Base-by-base conservation (phyloP, 1,140 invertebrate species). In the Colletes latitarsis region DNA sequence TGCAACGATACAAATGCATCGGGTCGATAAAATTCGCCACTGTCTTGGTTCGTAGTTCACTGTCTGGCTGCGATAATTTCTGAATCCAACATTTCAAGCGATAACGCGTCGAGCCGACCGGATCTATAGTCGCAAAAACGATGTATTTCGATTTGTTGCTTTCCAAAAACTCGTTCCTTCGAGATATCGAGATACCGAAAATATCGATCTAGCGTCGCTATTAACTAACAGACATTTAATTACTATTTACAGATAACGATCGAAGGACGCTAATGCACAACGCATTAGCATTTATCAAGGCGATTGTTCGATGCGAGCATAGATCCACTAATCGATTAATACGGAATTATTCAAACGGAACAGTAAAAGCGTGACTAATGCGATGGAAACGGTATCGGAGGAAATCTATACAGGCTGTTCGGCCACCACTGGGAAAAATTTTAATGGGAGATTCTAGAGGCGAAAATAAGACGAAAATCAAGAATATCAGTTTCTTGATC, bases 31-130 rank as follows among this genome's bases (percentile, higher is more conserved):
- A 68, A 77, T 72, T 53, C 70, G 69, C 52, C 69, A 57, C n/a
- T n/a, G 69, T 17, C 30, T 49, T 83, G 49, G 81, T 87, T 77
- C 85, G 70, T 83, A 81, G 85, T 87, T 82, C 84, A 81, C 69
- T 68, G 85, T 86, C 81, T 87, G 68, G 57, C 1, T 6, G 62
- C 10, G 84, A 87, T 87, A 87, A 83, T 83, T 77, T 62, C 68
- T 41, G 74, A 73, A 77, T 79, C 53, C 63, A 10, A 73, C 69
- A 68, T 64, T 72, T 71, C 10, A 43, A 4, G n/a, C 17, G 60
- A 87, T 87, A 87, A 86, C 6, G 49, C 4, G 58, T 9, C 8
- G 39, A 64, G 46, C 72, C 53, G 12, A 30, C 68, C 52, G 70
- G 76, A 62, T 19, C 49, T 52, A 30, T 81, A 2, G 4, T 63